These are phyloP conservation scores for Aurelia coerulea DNA, from an alignment of 30 jellyfish, hydroid and myxozoan species.

Conservation along the genomic window DNA sequence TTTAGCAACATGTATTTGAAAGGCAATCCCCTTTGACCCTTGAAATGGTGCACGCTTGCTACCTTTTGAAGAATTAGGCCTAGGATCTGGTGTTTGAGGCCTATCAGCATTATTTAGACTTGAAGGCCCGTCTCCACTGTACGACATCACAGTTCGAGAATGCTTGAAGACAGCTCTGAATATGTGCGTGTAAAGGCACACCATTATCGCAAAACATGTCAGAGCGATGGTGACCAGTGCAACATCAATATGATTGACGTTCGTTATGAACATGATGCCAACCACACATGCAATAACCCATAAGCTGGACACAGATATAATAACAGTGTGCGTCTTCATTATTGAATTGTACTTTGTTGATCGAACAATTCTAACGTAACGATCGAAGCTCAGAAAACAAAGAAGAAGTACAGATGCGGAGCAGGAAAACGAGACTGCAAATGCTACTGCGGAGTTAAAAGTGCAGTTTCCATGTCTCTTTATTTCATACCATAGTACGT, in stretches of 20 bases:
- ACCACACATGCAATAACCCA: conserved; percentile 22
- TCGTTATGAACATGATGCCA: conserved; percentile 12
- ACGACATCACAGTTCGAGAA: not conserved
- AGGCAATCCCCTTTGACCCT: conserved; percentile 1
- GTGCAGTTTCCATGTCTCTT: conserved; percentile 18
- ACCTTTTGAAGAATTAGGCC: not conserved
- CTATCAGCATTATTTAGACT: not conserved
- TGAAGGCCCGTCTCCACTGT: not conserved
- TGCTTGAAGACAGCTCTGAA: conserved; percentile 27
- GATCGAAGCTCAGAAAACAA: conserved; percentile 31
- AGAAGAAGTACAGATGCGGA: conserved; percentile 39
- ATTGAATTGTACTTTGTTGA: conserved; percentile 2
- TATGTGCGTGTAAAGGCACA: conserved; percentile 4
- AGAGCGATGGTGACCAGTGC: conserved; percentile 7
- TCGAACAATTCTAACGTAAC: conserved; percentile 29
- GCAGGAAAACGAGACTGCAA: conserved; percentile 35
- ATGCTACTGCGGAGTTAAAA: conserved; percentile 18
- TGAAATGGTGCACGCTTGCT: conserved; percentile 4
- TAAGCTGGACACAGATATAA: not conserved
- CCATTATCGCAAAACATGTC: conserved; percentile 7
- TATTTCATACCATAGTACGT: conserved; percentile 34
- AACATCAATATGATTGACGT: conserved; percentile 1
- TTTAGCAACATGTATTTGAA: conserved; percentile 46
- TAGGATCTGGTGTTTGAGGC: not conserved
- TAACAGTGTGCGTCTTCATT: not conserved